phyloP scores from a whole-genome alignment of 2,113 vertebrate species.

The Balaenoptera acutorostrata region DNA sequence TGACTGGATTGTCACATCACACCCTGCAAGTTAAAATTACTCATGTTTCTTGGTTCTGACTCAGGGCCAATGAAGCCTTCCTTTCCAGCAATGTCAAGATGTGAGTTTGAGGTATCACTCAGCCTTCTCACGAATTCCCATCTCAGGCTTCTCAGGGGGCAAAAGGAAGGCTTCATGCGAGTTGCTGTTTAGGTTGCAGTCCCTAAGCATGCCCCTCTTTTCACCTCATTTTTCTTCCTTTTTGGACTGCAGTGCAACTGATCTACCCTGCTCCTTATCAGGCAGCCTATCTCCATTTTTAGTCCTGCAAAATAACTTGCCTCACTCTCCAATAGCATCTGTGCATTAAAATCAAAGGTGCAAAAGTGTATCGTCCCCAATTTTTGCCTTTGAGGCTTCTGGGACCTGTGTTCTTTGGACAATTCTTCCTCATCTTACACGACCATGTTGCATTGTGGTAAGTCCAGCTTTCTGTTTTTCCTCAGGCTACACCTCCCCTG shows the following conservation, averaged over 20 bases:
- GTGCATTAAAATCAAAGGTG: neutral
- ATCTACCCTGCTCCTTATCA: neutral
- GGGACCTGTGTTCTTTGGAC: neutral
- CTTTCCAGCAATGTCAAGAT: slow-evolving; percentile 40
- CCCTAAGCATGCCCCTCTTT: neutral
- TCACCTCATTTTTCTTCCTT: slow-evolving; percentile 48
- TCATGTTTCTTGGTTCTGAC: slow-evolving; percentile 66
- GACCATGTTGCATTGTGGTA: neutral
- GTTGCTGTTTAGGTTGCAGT: neutral
- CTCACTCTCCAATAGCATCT: neutral
- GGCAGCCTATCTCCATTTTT: neutral
- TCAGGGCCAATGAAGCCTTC: slow-evolving; percentile 7
- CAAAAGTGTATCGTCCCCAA: neutral
- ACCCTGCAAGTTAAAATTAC: slow-evolving; percentile 61
- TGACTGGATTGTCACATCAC: slow-evolving; percentile 64
- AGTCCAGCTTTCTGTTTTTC: neutral
- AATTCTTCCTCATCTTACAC: neutral
- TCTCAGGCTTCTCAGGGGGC: neutral
- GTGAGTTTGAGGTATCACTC: slow-evolving; percentile 39
- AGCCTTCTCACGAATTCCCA: slow-evolving; percentile 31
- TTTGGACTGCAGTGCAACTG: neutral
- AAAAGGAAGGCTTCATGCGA: neutral
- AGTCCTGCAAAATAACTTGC: neutral
- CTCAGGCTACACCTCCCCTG: neutral
- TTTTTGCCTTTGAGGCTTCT: neutral